phyloP scores from a whole-genome alignment of 2,113 vertebrate species.

The Tupaia tana region DNA sequence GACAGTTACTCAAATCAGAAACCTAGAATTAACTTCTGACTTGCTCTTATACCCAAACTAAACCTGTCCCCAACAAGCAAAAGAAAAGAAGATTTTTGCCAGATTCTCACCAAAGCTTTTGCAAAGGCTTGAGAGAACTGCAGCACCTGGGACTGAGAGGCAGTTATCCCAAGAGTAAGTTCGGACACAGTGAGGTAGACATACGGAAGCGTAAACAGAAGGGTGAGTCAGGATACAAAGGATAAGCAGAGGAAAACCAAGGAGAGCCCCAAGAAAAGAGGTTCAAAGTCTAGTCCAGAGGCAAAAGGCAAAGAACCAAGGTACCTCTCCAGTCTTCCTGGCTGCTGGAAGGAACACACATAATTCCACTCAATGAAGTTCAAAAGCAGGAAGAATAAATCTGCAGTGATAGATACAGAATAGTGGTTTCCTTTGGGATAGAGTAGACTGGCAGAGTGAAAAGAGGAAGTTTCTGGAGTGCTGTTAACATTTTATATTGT shows the following conservation, averaged over 20 bases:
- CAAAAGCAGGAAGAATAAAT: slow-evolving; percentile 34
- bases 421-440: not conserved
- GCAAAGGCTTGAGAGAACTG: not conserved
- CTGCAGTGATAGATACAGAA: not conserved
- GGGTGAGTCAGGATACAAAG: not conserved
- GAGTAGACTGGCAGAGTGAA: not conserved
- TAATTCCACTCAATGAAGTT: slow-evolving; percentile 34
- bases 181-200: not conserved
- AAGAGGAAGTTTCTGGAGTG: not conserved
- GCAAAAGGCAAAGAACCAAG: not conserved
- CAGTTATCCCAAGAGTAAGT: not conserved
- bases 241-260: not conserved
- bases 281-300: not conserved
- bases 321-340: not conserved
- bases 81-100: not conserved
- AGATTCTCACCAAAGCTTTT: not conserved
- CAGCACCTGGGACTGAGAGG: not conserved
- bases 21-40: not conserved
- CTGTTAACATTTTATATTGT: not conserved
- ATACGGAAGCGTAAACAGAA: not conserved
- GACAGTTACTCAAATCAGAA: slow-evolving; percentile 2
- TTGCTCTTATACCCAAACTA: not conserved
- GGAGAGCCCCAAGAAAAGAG: not conserved
- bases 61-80: not conserved
- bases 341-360: not conserved